Base-by-base conservation (phyloP, 2,113 vertebrate genomes). In the Acrocephalus arundinaceus region DNA sequence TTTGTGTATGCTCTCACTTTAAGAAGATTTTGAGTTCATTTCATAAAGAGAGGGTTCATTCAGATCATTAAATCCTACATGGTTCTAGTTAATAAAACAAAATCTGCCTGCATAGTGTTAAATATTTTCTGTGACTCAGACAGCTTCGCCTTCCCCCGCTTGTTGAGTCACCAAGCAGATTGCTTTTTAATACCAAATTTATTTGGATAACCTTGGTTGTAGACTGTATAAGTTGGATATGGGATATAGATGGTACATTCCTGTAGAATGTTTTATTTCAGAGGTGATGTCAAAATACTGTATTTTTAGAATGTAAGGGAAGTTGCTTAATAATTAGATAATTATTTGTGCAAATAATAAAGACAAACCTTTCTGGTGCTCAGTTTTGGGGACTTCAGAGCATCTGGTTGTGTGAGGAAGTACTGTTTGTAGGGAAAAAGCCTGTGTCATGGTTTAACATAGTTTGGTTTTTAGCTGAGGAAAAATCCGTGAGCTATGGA, bases 81-180 rank as follows among this genome's bases (percentile, higher is more conserved):
- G 94, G 74, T 54, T 55, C 94, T 95, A 85, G 97, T 94, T 97
- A 97, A 97, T 97, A 97, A 97, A 98, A 79, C 88, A 97, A 96
- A 97, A 97, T 94, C 94, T 98, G 91, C 93, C 92, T 87, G 86
- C 72, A 91, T 81, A 85, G 65, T 94, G 77, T 85, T 97, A 92
- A 97, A 58, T 93, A 62, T 68, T 95, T 79, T 90, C 78, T 85
- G 70, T 97, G 97, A 98, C 91, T 98, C 96, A 97, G 89, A 88
- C 19, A 62, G 31, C 78, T 86, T 97, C 90, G 79, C 87, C 94
- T 97, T 93, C 74, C 78, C 62, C 58, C 89, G 93, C 35, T 87
- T 92, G 35, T 90, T 98, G 96, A 98, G 80, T 97, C 97, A 98
- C 89, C 81, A 77, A 30, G 51, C 78, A 97, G 82, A 89, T 81